phyloP scores from a whole-genome alignment of 2,888 invertebrate species.

The Salticus scenicus region DNA sequence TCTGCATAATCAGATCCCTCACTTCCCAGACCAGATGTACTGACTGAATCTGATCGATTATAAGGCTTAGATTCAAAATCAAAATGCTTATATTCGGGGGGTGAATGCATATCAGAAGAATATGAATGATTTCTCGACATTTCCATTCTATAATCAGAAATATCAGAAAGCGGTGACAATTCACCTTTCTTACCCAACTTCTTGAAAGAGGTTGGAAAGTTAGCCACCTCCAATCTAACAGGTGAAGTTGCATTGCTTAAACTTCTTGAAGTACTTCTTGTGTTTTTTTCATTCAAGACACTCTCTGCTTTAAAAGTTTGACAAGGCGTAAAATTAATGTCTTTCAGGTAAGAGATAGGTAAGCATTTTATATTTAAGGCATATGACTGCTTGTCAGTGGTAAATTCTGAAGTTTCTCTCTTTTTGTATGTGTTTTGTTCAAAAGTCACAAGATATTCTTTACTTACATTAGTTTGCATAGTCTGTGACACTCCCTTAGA shows the following conservation, averaged over 20 bases:
- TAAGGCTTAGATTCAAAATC: conserved; percentile 72
- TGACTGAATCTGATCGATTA: conserved; percentile 73
- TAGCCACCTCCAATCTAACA: conserved; percentile 47
- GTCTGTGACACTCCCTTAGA: conserved; percentile 5
- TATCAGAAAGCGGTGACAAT: conserved; percentile 14
- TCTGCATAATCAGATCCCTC: conserved; percentile 73
- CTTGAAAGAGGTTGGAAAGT: conserved; percentile 19
- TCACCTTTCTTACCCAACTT: conserved; percentile 38
- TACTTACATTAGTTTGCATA: not conserved
- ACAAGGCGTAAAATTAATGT: conserved; percentile 76
- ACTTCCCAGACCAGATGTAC: conserved; percentile 74
- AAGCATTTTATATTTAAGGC: conserved; percentile 71
- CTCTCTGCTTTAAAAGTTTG: conserved; percentile 52
- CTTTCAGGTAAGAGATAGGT: conserved; percentile 75
- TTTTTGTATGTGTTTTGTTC: conserved; percentile 30
- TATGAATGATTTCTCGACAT: not conserved
- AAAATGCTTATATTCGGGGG: conserved; percentile 40
- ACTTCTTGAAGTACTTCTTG: conserved; percentile 30
- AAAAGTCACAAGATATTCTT: conserved; percentile 10
- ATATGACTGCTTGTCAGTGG: conserved; percentile 30
- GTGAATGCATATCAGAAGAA: conserved; percentile 26
- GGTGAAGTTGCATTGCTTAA: conserved; percentile 40
- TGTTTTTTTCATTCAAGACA: conserved; percentile 32
- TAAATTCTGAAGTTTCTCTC: conserved; percentile 19
- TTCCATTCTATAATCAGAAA: conserved; percentile 45